Percentiles rank a stretch among this genome's conserved stretches.
Conservation (phyloP, 2,888 invertebrate genomes). For the Phyllotreta striolata region DNA sequence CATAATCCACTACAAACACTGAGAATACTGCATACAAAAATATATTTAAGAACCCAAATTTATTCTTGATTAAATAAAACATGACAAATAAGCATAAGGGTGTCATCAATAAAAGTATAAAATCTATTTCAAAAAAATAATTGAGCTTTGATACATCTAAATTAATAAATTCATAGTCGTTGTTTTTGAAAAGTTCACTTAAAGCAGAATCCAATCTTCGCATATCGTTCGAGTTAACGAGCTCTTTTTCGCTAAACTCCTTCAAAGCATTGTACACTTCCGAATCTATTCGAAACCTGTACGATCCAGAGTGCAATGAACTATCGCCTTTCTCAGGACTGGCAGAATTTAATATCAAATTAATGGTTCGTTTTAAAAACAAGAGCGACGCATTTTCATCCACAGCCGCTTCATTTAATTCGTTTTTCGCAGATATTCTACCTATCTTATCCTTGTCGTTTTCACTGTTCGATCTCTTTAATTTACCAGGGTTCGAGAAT, state of each 20-base stretch:
- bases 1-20: conserved; percentile 43
- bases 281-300: conserved; percentile 35
- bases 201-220: conserved; percentile 44
- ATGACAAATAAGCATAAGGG: conserved; percentile 36
- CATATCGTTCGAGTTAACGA: conserved; percentile 36
- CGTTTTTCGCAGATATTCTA: neutral
- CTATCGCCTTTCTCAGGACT: conserved; percentile 35
- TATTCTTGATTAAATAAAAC: conserved; percentile 41
- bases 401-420: conserved; percentile 15
- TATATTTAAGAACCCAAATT: conserved; percentile 42
- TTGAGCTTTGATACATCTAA: conserved; percentile 33
- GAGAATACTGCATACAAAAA: conserved; percentile 40
- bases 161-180: conserved; percentile 34
- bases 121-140: conserved; percentile 35
- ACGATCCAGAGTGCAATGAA: conserved; percentile 35
- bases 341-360: conserved; percentile 40
- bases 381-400: conserved; percentile 31
- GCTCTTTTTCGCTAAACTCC: conserved; percentile 34
- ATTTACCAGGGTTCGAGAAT: conserved; percentile 34
- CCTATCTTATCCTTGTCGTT: conserved; percentile 6
- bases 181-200: conserved; percentile 38
- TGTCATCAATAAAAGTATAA: conserved; percentile 35
- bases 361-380: conserved; percentile 42
- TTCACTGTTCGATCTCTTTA: conserved; percentile 28
- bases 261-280: conserved; percentile 40